A percentile compares a stretch with the other conserved stretches of the same genome.
phyloP scores from a whole-genome alignment of 2,888 invertebrate genomes.

The Calameuta idolon region DNA sequence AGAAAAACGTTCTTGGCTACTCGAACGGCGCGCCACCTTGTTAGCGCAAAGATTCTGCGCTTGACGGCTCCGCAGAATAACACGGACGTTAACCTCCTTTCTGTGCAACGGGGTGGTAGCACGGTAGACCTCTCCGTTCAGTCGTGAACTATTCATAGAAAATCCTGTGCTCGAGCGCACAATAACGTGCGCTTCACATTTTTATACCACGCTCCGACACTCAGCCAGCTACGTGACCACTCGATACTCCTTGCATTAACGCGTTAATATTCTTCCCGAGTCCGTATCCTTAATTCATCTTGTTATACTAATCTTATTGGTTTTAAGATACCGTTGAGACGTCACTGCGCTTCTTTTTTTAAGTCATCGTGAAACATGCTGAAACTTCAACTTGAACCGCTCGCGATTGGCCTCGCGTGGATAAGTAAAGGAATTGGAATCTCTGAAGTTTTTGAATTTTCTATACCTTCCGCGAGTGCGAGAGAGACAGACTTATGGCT shows the following conservation, averaged over 20 bases:
- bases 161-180: not conserved
- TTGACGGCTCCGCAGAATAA: constrained; percentile 60
- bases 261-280: not conserved
- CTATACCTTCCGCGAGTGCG: not conserved
- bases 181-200: not conserved
- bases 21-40: constrained; percentile 64
- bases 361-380: not conserved
- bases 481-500: not conserved
- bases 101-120: constrained; percentile 1
- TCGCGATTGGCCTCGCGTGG: not conserved
- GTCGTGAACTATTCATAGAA: not conserved
- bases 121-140: not conserved
- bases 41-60: constrained; percentile 62
- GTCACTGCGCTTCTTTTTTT: not conserved
- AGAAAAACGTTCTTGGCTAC: constrained; percentile 55
- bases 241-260: not conserved
- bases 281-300: not conserved
- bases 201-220: not conserved
- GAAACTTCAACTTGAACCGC: not conserved
- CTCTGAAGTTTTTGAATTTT: not conserved
- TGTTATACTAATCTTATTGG: not conserved
- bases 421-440: not conserved
- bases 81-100: constrained; percentile 59
- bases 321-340: not conserved
- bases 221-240: not conserved